phyloP scores from a whole-genome alignment of 2,113 vertebrate species.

The Melospiza georgiana region DNA sequence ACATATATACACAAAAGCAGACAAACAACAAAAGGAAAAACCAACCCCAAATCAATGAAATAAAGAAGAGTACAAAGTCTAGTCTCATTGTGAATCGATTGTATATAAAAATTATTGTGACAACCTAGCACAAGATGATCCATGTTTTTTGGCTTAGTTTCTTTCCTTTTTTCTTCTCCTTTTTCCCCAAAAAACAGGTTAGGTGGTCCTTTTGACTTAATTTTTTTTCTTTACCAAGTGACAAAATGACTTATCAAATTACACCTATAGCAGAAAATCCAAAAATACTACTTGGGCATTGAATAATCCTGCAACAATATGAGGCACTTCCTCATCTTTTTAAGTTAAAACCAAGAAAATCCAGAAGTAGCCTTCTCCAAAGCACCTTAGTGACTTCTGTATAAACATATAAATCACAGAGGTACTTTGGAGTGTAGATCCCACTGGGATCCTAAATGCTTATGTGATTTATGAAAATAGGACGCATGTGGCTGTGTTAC shows the following conservation, averaged over 20 bases:
- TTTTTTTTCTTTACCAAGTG: not conserved
- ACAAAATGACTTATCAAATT: not conserved
- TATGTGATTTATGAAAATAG: constrained; percentile 58
- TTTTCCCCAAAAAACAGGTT: not conserved
- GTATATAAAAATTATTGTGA: not conserved
- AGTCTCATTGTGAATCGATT: not conserved
- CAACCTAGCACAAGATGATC: not conserved
- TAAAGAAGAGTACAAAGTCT: not conserved
- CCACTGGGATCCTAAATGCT: constrained; percentile 25
- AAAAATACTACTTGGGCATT: not conserved
- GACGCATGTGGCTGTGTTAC: not conserved
- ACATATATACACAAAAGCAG: not conserved
- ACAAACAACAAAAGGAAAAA: not conserved
- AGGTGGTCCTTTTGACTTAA: not conserved
- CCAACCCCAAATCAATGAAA: not conserved
- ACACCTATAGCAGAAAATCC: not conserved
- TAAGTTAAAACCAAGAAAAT: not conserved
- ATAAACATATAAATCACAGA: not conserved
- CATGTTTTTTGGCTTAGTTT: not conserved
- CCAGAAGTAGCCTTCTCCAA: not conserved
- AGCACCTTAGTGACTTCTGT: not conserved
- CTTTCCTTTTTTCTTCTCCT: too few relatives aligned
- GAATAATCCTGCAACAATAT: not conserved
- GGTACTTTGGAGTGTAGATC: constrained; percentile 6
- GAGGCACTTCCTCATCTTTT: not conserved